Percentiles rank a stretch among this genome's conserved stretches.
These are phyloP conservation scores for Reticulitermes lucifugus DNA, from an alignment of 2,888 invertebrate species.

Conservation along the genomic window DNA sequence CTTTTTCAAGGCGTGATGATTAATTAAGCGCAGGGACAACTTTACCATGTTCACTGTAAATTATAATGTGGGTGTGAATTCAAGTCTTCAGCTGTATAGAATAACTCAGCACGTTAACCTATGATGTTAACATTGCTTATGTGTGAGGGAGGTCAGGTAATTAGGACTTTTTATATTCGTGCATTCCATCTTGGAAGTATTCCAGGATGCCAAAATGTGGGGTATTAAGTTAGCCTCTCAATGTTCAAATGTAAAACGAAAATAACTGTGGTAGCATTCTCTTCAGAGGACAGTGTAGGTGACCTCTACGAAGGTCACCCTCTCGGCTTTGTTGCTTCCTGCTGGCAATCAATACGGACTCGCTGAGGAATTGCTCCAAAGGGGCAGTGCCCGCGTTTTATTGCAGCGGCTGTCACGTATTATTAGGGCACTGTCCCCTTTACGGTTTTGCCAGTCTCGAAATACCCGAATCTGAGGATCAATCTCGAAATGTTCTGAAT, in stretches of 20 bases:
- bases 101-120: no score
- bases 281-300: conserved; percentile 12
- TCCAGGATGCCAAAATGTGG: conserved; percentile 1
- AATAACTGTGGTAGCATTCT: neutral
- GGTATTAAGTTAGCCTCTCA: neutral
- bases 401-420: neutral
- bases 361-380: neutral
- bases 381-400: conserved; percentile 15
- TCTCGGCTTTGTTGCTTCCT: conserved; percentile 1
- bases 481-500: no score
- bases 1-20: neutral
- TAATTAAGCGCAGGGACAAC: neutral
- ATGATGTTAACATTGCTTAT: neutral
- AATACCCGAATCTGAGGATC: no score
- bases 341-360: conserved; percentile 7
- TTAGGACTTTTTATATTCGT: neutral
- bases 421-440: no score
- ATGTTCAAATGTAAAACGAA: neutral
- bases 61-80: no score
- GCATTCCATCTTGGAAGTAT: conserved; percentile 8
- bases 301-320: conserved; percentile 19
- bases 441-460: no score
- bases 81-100: no score
- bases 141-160: no score
- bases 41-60: no score